These are phyloP conservation scores for Neostethus bicornis DNA, from an alignment of 2,797 vertebrate species.

Conservation along the genomic window DNA sequence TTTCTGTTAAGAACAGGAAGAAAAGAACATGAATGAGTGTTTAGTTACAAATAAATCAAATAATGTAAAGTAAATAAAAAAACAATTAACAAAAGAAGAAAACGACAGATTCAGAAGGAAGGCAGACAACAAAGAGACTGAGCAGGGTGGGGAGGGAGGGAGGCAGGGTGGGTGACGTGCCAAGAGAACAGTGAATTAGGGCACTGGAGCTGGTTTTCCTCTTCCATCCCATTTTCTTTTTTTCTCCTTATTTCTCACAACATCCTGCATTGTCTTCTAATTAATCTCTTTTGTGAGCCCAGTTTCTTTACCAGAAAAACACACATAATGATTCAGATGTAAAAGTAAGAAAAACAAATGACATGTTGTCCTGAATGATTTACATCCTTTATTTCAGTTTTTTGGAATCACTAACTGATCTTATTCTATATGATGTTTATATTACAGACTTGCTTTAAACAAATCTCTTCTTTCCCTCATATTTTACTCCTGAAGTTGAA, in stretches of 20 bases:
- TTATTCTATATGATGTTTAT: background rate
- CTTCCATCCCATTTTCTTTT: conserved; percentile 4
- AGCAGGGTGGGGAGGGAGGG: conserved; percentile 37
- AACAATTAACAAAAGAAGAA: conserved; percentile 33
- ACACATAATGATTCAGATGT: conserved; percentile 42
- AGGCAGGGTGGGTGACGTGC: conserved; percentile 36
- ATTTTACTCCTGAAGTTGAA: background rate
- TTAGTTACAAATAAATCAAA: conserved; percentile 8
- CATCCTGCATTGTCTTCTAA: conserved; percentile 58
- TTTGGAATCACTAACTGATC: background rate
- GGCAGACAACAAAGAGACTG: conserved; percentile 46
- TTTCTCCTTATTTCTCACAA: conserved; percentile 43
- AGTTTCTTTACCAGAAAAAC: conserved; percentile 33
- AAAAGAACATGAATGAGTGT: conserved; percentile 15
- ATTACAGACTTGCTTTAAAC: background rate
- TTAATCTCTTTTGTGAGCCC: conserved; percentile 43
- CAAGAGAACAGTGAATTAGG: conserved; percentile 65
- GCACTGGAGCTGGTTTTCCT: conserved; percentile 58
- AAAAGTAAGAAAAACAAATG: conserved; percentile 23
- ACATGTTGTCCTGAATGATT: background rate
- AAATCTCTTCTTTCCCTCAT: background rate
- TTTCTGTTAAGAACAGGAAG: conserved; percentile 28
- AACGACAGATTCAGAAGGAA: conserved; percentile 18
- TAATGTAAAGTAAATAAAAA: conserved; percentile 17
- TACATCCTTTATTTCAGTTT: conserved; percentile 2